Conservation (phyloP, 2,797 vertebrate species). For the Nasua narica region DNA sequence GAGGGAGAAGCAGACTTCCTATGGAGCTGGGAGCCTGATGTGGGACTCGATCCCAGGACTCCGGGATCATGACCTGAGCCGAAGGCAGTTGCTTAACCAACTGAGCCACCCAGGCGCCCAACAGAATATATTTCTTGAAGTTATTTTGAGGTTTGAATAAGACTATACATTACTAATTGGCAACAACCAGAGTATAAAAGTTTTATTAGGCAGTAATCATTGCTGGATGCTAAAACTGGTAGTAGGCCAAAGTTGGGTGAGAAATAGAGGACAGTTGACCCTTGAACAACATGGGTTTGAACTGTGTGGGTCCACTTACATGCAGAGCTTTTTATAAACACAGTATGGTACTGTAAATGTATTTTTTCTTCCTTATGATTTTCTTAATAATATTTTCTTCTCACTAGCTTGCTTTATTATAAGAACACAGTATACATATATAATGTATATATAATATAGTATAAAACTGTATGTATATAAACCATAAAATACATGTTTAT, state of each 20-base stretch:
- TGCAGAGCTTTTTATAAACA: background rate
- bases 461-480: background rate
- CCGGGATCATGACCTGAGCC: too few species aligned
- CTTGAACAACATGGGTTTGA: background rate
- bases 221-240: background rate
- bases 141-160: conserved; percentile 20
- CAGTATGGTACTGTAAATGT: background rate
- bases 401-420: background rate
- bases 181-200: background rate
- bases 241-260: background rate
- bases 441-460: background rate
- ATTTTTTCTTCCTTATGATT: background rate
- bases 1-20: too few species aligned
- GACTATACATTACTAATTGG: background rate
- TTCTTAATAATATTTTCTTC: background rate
- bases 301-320: background rate
- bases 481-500: background rate
- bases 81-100: too few species aligned
- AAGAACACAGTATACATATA: background rate
- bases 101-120: too few species aligned
- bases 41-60: too few species aligned
- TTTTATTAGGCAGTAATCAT: background rate
- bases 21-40: too few species aligned
- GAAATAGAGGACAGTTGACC: background rate
- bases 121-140: background rate